Conservation (phyloP, 2,113 vertebrate genomes). For the Charadrius vociferus region DNA sequence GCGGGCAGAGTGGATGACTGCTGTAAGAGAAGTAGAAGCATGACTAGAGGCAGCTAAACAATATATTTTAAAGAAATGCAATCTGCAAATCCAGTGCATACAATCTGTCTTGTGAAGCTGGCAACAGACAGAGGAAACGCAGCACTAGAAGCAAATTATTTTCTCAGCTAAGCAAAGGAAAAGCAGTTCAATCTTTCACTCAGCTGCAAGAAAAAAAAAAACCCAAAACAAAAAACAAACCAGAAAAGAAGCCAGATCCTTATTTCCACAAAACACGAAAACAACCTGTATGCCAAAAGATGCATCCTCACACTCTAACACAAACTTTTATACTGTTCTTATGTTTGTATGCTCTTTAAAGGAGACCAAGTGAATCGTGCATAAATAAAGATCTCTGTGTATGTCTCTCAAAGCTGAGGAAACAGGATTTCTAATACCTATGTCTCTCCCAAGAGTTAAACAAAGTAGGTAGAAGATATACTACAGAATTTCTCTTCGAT, state of each 20-base stretch:
- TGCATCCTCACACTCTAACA: not conserved
- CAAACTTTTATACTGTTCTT: not conserved
- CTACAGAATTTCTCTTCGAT: not conserved
- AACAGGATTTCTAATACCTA: not conserved
- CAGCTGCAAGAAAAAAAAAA: not conserved
- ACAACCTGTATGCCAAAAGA: not conserved
- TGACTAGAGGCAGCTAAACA: not conserved
- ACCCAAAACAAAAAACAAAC: not conserved
- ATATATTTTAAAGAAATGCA: slow-evolving; percentile 7
- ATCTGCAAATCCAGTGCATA: not conserved
- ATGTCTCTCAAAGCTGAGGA: not conserved
- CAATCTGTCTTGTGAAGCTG: not conserved
- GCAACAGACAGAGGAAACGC: not conserved
- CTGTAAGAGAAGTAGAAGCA: not conserved
- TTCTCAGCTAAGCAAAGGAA: not conserved
- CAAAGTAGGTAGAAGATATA: not conserved
- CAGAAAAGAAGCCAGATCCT: not conserved
- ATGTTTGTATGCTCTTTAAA: not conserved
- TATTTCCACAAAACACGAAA: not conserved
- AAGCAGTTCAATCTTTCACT: not conserved
- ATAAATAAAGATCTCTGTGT: not conserved
- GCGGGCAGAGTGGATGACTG: not conserved
- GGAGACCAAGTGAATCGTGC: not conserved
- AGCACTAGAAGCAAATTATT: not conserved
- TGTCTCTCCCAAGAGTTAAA: not conserved